These are phyloP conservation scores for Pao palembangensis DNA, from an alignment of 2,113 vertebrate genomes.

Conservation along the genomic window DNA sequence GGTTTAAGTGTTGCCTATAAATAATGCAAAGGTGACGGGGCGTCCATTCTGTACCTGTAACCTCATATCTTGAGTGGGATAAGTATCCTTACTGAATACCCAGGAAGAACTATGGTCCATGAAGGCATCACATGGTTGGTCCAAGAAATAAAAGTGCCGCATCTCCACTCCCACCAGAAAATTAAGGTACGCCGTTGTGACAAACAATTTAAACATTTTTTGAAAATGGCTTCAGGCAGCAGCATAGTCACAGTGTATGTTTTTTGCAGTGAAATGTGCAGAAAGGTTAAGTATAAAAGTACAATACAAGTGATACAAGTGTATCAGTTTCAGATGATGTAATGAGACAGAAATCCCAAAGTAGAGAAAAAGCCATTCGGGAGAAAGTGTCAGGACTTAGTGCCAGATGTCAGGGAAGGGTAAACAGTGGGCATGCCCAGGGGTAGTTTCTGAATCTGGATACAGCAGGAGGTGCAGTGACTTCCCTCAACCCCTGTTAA, in stretches of 20 bases:
- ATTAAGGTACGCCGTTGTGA: no score
- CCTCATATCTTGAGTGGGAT: conserved; percentile 22
- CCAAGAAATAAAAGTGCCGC: conserved; percentile 24
- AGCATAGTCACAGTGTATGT: conserved; percentile 25
- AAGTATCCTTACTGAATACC: conserved; percentile 27
- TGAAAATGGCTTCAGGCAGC: conserved; percentile 9
- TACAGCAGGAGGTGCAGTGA: no score
- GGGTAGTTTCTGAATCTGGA: no score
- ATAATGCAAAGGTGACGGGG: conserved; percentile 64
- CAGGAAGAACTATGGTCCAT: conserved; percentile 20
- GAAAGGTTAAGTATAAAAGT: no score
- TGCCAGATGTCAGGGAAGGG: not conserved
- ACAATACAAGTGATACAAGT: no score
- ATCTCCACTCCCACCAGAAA: not conserved
- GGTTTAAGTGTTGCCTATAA: conserved; percentile 55
- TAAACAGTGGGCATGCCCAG: no score
- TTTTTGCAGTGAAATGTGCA: conserved; percentile 5
- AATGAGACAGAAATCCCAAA: not conserved
- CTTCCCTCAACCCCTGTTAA: no score
- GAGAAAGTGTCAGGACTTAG: not conserved
- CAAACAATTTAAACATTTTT: no score
- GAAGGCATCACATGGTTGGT: conserved; percentile 27
- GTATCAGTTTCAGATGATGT: no score
- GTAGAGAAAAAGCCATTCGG: not conserved
- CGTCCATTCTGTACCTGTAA: conserved; percentile 44